Evolutionary conservation across 2,113 vertebrate species (phyloP).

Genomic region (Echinops telfairi): DNA sequence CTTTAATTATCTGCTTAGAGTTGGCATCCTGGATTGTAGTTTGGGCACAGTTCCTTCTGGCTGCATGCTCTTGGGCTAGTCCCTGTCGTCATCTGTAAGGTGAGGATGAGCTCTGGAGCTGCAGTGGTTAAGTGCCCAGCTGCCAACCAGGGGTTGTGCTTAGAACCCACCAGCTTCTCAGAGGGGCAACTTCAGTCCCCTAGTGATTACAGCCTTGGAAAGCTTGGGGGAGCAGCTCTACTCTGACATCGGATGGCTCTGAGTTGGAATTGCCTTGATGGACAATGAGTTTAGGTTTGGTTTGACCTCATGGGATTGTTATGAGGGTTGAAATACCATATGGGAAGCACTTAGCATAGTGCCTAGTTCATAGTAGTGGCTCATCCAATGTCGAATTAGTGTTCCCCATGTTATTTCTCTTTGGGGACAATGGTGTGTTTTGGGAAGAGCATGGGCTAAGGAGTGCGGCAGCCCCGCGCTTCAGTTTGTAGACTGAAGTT

Average conservation of each 20-base stretch:
- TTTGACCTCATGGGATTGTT: not conserved
- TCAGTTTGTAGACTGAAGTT: not conserved
- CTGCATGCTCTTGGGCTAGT: not conserved
- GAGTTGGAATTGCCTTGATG: too few species aligned
- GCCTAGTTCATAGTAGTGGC: not conserved
- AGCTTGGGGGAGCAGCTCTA: too few species aligned
- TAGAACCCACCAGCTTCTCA: too few species aligned
- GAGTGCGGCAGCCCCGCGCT: not conserved
- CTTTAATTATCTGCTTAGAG: not conserved
- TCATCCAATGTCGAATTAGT: not conserved
- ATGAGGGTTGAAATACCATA: not conserved
- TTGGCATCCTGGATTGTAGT: not conserved
- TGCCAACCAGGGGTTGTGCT: too few species aligned
- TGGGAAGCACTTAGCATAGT: not conserved
- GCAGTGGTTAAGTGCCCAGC: too few species aligned
- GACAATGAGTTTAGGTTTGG: too few species aligned
- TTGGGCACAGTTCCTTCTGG: conserved; percentile 3
- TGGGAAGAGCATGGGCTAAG: not conserved
- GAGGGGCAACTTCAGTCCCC: too few species aligned
- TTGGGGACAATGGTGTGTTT: not conserved
- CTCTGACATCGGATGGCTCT: too few species aligned
- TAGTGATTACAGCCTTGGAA: too few species aligned
- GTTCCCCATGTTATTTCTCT: not conserved
- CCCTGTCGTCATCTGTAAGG: not conserved
- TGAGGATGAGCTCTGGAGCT: not conserved